Base-by-base conservation (phyloP, 1,140 invertebrate species). In the Brachionus asplanchnoidis region DNA sequence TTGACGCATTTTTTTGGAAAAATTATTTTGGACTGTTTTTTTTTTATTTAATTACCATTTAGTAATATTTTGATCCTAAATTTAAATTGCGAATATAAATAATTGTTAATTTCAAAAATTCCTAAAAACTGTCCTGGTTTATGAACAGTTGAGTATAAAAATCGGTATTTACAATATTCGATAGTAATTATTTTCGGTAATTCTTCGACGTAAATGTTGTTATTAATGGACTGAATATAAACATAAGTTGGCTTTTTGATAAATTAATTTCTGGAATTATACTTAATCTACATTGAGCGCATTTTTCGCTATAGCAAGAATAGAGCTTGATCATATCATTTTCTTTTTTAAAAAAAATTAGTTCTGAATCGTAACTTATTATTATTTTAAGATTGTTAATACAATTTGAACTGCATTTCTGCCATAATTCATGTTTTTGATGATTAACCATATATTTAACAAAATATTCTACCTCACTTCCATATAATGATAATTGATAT, bases 401-500 rank as follows among this genome's bases (percentile, higher is more conserved):
- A 42, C 68, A 40, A 73, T 40, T 42, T 20, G 68, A 42, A 42
- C 17, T 17, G 8, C 36, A 73, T 40, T 40, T 73, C 68, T 44
- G 68, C 17, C 14, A 20, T 73, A 73, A 40, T 73, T 20, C 17
- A 42, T 73, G 68, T 36, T 42, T 42, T 73, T 73, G 68, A 73
- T 42, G 40, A n/a, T 17, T 42, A 40, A 73, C 40, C 7, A 42
- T 40, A 42, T 73, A 73, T 42, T 42, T 73, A 17, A 73, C 17
- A 73, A 73, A 73, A 40, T 20, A 42, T 73, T 73, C 36, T 0
- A 40, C 14, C n/a, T 73, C 40, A 73, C n/a, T 42, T 73, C 12
- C 40, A 42, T 42, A 73, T n/a, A 73, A 42, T 40, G 68, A 73
- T 73, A 73, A 40, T 73, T 73, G 32, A 73, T 40, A 44, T 73